Evolutionary conservation across 2,888 invertebrate species (phyloP).

Genomic region (Yponomeuta cagnagella): DNA sequence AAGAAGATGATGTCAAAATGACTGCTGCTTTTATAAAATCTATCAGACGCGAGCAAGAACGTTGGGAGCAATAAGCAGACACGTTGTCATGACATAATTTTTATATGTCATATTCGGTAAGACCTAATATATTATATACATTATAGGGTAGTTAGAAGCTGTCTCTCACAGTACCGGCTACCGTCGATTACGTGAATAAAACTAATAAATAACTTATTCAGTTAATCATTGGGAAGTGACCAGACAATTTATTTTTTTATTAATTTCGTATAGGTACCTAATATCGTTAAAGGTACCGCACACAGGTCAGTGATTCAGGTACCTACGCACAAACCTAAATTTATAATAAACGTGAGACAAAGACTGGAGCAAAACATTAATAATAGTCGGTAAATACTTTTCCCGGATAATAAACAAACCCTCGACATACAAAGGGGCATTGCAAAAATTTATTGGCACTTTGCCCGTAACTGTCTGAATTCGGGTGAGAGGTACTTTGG

Average conservation of each 20-base stretch:
- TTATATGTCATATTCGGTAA: too few relatives aligned
- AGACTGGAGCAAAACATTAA: background rate
- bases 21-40: too few relatives aligned
- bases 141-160: too few relatives aligned
- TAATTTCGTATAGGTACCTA: background rate
- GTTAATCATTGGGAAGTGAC: background rate
- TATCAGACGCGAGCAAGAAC: background rate
- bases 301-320: background rate
- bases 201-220: background rate
- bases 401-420: conserved; percentile 29
- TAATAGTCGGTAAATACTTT: background rate
- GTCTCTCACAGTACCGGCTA: too few relatives aligned
- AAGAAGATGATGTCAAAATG: conserved; percentile 13
- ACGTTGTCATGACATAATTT: too few relatives aligned
- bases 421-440: conserved; percentile 34
- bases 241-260: background rate
- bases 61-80: too few relatives aligned
- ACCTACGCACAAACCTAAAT: too few relatives aligned
- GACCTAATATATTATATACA: too few relatives aligned
- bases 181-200: background rate
- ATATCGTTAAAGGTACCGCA: background rate
- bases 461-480: background rate
- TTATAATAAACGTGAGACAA: too few relatives aligned
- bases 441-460: conserved; percentile 19
- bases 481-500: background rate